Base-by-base conservation (phyloP, 2,113 vertebrate genomes). In the Zeus faber region DNA sequence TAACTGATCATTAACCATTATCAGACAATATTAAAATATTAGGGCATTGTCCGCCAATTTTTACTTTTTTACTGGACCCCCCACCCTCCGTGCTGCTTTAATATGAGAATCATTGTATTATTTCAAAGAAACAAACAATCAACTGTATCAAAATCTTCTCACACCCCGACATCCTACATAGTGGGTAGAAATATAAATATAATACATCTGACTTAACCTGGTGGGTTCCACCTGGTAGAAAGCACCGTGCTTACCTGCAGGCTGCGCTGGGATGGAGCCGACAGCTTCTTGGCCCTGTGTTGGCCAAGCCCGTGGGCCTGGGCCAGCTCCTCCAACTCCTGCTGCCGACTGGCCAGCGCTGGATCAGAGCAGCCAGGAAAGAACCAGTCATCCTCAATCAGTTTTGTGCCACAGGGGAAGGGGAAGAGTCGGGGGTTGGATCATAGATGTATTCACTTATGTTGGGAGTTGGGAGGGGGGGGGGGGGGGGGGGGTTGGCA, bases 301-400 rank as follows among this genome's bases (percentile, higher is more conserved):
- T 62, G 74, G 40, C 70, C 61, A 74, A 87, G 81, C 77, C 91
- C 88, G 84, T 84, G 87, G 77, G 73, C 82, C 84, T 92, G 87
- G 81, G 81, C 74, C 90, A 94, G 86, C 88, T 95, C 93, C 91
- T 96, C 94, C 92, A 95, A 81, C 90, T 93, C 93, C 92, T 93
- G 92, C 89, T 95, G 93, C 91, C 90, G 91, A 81, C 89, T 91
- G 90, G 89, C 93, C 83, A 96, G 85, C 79, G 89, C 94, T 96
- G 93, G 92, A 96, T 95, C 91, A 81, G 93, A 95, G 94, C 92
- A 96, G 94, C 94, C 93, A 92, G 94, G 94, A 96, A 96, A 96
- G 93, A 95, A 95, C 94, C 94, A 96, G 93, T 96, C 94, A 95
- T 96, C 94, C 94, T 96, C 94, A 92, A 96, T 96, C 94, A 96